A percentile compares a stretch with the other conserved stretches of the same genome.
These are phyloP conservation scores for Serranus cabrilla DNA, from an alignment of 2,797 vertebrate genomes.

Conservation along the genomic window DNA sequence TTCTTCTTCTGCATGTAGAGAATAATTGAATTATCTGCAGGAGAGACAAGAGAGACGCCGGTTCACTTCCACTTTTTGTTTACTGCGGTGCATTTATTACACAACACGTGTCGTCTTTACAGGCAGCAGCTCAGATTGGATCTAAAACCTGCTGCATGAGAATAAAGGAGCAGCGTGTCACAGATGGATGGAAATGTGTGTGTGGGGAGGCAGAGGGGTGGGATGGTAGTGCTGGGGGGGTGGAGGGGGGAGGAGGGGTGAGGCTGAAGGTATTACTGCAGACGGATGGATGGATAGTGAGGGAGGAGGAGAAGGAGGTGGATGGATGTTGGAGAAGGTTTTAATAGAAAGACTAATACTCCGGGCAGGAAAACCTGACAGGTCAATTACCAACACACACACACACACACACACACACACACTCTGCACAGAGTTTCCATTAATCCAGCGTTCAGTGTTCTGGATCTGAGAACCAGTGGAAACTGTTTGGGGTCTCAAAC, in stretches of 20 bases:
- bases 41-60: neutral
- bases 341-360: constrained; percentile 84
- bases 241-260: neutral
- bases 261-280: neutral
- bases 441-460: constrained; percentile 48
- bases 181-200: neutral
- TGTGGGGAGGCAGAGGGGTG: too few relatives aligned
- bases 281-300: constrained; percentile 37
- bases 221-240: too few relatives aligned
- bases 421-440: constrained; percentile 34
- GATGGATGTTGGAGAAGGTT: constrained; percentile 53
- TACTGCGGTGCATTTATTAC: neutral
- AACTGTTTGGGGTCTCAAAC: neutral
- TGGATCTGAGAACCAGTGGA: constrained; percentile 15
- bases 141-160: too few relatives aligned
- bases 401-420: neutral
- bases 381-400: constrained; percentile 74
- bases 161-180: neutral
- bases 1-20: neutral
- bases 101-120: too few relatives aligned
- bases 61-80: neutral
- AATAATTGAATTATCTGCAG: neutral
- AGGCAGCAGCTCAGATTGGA: too few relatives aligned
- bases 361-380: constrained; percentile 70
- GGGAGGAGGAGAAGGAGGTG: constrained; percentile 25